Percentiles rank a stretch among this genome's conserved stretches.
These are phyloP conservation scores for Archivesica marissinica DNA, from an alignment of 1,140 invertebrate species.

Conservation along the genomic window DNA sequence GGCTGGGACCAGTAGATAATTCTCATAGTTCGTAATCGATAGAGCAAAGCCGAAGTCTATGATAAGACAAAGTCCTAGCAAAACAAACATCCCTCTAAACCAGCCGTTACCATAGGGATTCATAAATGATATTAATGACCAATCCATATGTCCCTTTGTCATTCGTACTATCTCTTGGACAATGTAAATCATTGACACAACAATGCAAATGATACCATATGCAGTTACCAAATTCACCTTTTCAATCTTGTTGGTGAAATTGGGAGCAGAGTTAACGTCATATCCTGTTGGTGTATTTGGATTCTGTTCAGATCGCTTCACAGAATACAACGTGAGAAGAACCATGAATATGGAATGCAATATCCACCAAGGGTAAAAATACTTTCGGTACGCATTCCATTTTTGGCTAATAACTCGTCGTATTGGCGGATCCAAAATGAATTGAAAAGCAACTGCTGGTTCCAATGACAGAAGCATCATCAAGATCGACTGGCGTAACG, in stretches of 20 bases:
- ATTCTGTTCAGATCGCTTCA: conserved; percentile 23
- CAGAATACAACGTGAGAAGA: conserved; percentile 57
- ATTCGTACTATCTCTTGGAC: conserved; percentile 8
- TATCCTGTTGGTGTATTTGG: not conserved
- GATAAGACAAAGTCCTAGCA: conserved; percentile 67
- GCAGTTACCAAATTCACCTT: not conserved
- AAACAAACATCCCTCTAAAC: conserved; percentile 64
- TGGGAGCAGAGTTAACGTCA: not conserved
- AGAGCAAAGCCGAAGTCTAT: conserved; percentile 62
- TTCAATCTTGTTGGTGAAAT: conserved; percentile 12
- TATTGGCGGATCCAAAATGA: conserved; percentile 60
- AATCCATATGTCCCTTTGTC: conserved; percentile 25
- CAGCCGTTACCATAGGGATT: conserved; percentile 45
- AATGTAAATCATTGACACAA: conserved; percentile 53
- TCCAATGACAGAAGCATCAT: conserved; percentile 62
- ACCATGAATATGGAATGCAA: conserved; percentile 62
- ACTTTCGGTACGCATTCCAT: conserved; percentile 59
- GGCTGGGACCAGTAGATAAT: conserved; percentile 60
- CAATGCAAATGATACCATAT: conserved; percentile 46
- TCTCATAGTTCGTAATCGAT: not conserved
- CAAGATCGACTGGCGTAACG: conserved; percentile 56
- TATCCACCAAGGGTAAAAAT: conserved; percentile 61
- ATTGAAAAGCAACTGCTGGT: conserved; percentile 56
- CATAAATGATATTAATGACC: not conserved
- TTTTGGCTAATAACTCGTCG: conserved; percentile 61